phyloP scores from a whole-genome alignment of 2,888 invertebrate genomes.

The Sicus ferrugineus region DNA sequence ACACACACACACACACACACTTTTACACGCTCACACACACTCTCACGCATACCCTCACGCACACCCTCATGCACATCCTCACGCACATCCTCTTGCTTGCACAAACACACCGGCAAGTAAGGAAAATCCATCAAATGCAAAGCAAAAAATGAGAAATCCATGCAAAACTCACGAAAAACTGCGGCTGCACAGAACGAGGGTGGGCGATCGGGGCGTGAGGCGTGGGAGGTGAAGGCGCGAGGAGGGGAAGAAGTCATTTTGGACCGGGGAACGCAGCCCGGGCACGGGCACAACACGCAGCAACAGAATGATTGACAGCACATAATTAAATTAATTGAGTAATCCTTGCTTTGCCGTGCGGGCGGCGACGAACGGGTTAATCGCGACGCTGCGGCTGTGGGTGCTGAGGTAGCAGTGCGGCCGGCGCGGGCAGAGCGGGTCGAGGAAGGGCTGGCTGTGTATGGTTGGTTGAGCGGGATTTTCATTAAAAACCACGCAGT shows the following conservation, averaged over 20 bases:
- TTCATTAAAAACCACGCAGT: constrained; percentile 42
- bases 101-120: not conserved
- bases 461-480: constrained; percentile 34
- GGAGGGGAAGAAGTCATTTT: constrained; percentile 45
- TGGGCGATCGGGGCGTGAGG: not conserved
- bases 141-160: constrained; percentile 51
- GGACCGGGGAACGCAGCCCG: constrained; percentile 26
- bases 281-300: constrained; percentile 38
- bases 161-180: constrained; percentile 47
- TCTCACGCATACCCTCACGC: not conserved
- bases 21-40: constrained; percentile 24
- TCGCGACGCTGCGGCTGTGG: constrained; percentile 41
- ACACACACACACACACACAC: no score
- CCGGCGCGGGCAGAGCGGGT: not conserved
- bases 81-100: constrained; percentile 24
- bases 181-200: not conserved
- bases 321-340: constrained; percentile 66
- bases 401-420: constrained; percentile 30
- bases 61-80: not conserved
- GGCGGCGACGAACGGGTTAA: constrained; percentile 51
- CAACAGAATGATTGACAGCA: constrained; percentile 65
- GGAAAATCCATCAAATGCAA: constrained; percentile 37
- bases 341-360: constrained; percentile 58
- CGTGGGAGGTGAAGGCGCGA: not conserved
- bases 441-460: not conserved